Conservation (phyloP, 2,888 invertebrate species). For the Agrotis segetum region DNA sequence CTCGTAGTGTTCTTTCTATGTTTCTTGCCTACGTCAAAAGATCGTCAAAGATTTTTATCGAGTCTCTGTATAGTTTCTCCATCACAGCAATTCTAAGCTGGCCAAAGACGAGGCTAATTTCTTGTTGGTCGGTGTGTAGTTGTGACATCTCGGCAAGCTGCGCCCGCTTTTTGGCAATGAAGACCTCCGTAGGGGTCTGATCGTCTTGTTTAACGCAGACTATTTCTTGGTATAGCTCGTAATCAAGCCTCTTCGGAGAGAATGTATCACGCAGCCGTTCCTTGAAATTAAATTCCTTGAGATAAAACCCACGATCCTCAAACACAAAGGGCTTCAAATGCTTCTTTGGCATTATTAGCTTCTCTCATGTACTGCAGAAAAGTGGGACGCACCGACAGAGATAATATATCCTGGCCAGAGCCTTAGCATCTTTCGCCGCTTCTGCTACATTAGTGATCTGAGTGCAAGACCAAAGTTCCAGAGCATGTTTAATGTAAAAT, state of each 20-base stretch:
- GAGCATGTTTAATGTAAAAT: too few species aligned
- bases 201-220: conserved; percentile 25
- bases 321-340: not conserved
- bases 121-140: conserved; percentile 19
- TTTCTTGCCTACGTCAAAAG: conserved; percentile 12
- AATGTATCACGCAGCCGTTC: conserved; percentile 21
- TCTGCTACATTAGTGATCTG: too few species aligned
- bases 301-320: not conserved
- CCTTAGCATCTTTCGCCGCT: too few species aligned
- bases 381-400: not conserved
- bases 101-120: conserved; percentile 32
- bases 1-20: not conserved
- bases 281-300: too few species aligned
- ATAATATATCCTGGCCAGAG: not conserved
- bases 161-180: conserved; percentile 21
- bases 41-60: conserved; percentile 20
- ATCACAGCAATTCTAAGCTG: conserved; percentile 23
- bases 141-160: conserved; percentile 22
- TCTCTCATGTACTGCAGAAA: not conserved
- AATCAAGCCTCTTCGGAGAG: not conserved
- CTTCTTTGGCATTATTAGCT: not conserved
- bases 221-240: conserved; percentile 3
- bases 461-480: too few species aligned
- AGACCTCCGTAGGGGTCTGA: conserved; percentile 33
- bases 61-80: conserved; percentile 12